Conservation (phyloP, 2,888 invertebrate genomes). For the Eupeodes luniger region DNA sequence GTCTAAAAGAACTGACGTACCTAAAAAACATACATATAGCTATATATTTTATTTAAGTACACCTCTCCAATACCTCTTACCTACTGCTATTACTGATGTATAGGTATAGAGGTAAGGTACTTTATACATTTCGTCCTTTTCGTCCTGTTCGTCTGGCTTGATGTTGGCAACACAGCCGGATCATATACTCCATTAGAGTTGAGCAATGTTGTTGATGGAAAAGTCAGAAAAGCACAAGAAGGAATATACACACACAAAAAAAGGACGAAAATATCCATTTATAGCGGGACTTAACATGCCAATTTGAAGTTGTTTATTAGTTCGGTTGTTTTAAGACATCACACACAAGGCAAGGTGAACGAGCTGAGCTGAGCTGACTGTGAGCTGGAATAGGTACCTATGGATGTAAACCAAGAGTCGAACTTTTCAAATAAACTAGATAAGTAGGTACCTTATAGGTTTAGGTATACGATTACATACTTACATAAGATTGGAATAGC, state of each 20-base stretch:
- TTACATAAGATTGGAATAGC: not conserved
- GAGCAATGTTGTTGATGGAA: slow-evolving; percentile 36
- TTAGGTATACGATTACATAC: not conserved
- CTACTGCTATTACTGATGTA: not conserved
- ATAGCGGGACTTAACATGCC: slow-evolving; percentile 71
- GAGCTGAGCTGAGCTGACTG: slow-evolving; percentile 27
- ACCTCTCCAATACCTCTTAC: too few relatives aligned
- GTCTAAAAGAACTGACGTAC: slow-evolving; percentile 16
- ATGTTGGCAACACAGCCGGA: slow-evolving; percentile 1
- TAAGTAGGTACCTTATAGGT: not conserved
- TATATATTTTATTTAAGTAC: not conserved
- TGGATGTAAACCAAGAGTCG: slow-evolving; percentile 11
- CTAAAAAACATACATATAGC: not conserved
- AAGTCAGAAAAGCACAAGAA: slow-evolving; percentile 12
- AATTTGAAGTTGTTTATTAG: slow-evolving; percentile 74
- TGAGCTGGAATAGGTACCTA: not conserved
- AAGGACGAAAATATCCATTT: slow-evolving; percentile 52
- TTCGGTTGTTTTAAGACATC: slow-evolving; percentile 54
- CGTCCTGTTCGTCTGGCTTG: slow-evolving; percentile 23
- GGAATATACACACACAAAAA: not conserved
- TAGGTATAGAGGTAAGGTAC: not conserved
- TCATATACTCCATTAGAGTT: slow-evolving; percentile 47
- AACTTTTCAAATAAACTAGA: slow-evolving; percentile 50
- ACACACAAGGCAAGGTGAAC: slow-evolving; percentile 50
- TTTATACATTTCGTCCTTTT: slow-evolving; percentile 29